Base-by-base conservation (phyloP, 2,888 invertebrate species). In the Poecilus cupreus region DNA sequence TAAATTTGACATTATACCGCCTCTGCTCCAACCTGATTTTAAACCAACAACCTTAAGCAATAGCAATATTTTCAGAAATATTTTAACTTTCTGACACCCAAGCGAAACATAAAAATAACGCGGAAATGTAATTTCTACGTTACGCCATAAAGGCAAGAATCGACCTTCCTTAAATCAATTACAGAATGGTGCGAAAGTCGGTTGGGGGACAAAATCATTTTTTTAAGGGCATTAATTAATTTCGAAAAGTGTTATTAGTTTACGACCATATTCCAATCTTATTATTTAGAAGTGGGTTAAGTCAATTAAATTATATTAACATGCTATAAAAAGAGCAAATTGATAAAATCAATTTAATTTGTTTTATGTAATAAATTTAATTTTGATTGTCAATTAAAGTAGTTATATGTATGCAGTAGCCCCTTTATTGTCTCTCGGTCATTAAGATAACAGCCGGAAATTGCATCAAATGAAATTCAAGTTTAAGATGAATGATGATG, bases 11-110 rank as follows among this genome's bases (percentile, higher is more conserved):
- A 51, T 18, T 51, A 51, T 2, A 13, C 18, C 51, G 51, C 51
- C 51, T 18, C 16, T 51, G 20, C 6, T 13, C 13, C 16, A 51
- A 51, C 51, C 51, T 18, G 43, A 51, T 18, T 51, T 51, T 18
- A 51, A 51, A 51, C 16, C n/a, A 51, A 51, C 51, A 18, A 51
- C 51, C 51, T 51, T 51, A 46, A 16, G 51, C 16, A 51, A 51
- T 32, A 32, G 2, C 32, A 32, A 8, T 18, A 51, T 51, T 51
- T 51, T 51, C 51, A 51, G 16, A 18, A 13, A 51, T 51, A 51
- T 51, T 51, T 18, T 18, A 51, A 51, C 1, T 51, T 13, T 51
- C 43, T 13, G 11, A 43, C 43, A 43, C 43, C 43, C 4, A 43
- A 43, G 43, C 10, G 13, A 43, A 43, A 32, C 32, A 8, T 3